Conservation (phyloP, 2,888 invertebrate genomes). For the Boloria euphrosyne region DNA sequence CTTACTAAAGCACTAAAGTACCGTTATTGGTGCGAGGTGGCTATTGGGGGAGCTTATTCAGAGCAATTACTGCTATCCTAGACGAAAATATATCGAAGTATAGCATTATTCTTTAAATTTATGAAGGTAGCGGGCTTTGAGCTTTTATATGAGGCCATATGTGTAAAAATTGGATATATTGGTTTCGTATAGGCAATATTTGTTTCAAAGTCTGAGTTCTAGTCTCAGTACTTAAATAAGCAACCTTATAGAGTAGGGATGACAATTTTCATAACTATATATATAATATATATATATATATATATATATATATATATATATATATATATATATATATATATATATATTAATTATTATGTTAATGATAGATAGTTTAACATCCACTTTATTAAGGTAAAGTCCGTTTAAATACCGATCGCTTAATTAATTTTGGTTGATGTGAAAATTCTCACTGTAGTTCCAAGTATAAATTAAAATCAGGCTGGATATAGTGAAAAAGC, state of each 20-base stretch:
- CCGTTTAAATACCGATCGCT: neutral
- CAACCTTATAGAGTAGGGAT: too few relatives aligned
- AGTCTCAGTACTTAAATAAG: too few relatives aligned
- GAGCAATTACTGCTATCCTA: neutral
- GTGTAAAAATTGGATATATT: neutral
- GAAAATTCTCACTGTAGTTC: neutral
- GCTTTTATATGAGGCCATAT: conserved; percentile 6
- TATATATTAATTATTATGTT: too few relatives aligned
- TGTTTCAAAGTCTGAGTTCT: too few relatives aligned
- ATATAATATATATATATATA: too few relatives aligned
- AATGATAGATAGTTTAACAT: too few relatives aligned
- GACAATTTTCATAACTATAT: too few relatives aligned
- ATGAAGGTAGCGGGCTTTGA: conserved; percentile 9
- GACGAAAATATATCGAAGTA: conserved; percentile 1
- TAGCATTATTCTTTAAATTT: conserved; percentile 12
- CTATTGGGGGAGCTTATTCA: conserved; percentile 1
- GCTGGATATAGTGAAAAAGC: too few relatives aligned
- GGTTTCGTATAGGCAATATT: too few relatives aligned
- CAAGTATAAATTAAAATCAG: neutral
- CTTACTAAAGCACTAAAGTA: conserved; percentile 6
- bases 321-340: too few relatives aligned
- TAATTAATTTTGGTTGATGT: conserved; percentile 2
- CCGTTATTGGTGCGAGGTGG: conserved; percentile 4
- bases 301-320: too few relatives aligned
- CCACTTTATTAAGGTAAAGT: neutral